Conservation (phyloP, 2,113 vertebrate species). For the Elachura formosa region DNA sequence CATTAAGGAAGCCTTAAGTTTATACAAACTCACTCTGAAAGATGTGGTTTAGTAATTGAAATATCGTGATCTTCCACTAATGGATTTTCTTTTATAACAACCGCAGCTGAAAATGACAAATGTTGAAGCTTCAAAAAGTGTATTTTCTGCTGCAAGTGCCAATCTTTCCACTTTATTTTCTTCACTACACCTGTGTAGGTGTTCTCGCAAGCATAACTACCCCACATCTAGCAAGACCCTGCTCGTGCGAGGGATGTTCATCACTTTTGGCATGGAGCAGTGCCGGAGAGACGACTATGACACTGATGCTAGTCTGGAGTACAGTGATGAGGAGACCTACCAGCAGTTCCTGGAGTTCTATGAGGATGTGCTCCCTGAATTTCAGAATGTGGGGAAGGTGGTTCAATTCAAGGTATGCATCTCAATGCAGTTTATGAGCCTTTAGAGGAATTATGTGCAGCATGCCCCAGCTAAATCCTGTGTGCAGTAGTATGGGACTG, state of each 20-base stretch:
- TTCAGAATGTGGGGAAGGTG: conserved; percentile 87
- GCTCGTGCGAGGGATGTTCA: conserved; percentile 91
- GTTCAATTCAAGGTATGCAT: conserved; percentile 91
- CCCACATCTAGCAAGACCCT: conserved; percentile 85
- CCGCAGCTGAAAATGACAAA: not conserved
- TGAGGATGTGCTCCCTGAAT: conserved; percentile 90
- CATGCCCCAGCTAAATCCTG: not conserved
- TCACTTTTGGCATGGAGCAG: conserved; percentile 93
- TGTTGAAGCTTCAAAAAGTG: not conserved
- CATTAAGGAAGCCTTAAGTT: not conserved
- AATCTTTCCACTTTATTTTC: not conserved
- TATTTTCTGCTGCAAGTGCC: not conserved
- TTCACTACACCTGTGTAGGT: conserved; percentile 64
- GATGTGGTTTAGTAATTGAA: not conserved
- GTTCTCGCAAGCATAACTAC: conserved; percentile 90
- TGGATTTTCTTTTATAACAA: not conserved
- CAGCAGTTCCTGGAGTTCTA: conserved; percentile 96
- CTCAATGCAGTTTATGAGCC: not conserved
- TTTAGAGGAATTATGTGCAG: not conserved
- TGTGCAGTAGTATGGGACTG: not conserved
- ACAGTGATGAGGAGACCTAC: conserved; percentile 92
- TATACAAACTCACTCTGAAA: not conserved
- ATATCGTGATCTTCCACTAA: not conserved
- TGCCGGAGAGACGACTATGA: conserved; percentile 91
- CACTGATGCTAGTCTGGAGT: conserved; percentile 88